phyloP scores from a whole-genome alignment of 2,888 invertebrate species.

The Coleophora deauratella region DNA sequence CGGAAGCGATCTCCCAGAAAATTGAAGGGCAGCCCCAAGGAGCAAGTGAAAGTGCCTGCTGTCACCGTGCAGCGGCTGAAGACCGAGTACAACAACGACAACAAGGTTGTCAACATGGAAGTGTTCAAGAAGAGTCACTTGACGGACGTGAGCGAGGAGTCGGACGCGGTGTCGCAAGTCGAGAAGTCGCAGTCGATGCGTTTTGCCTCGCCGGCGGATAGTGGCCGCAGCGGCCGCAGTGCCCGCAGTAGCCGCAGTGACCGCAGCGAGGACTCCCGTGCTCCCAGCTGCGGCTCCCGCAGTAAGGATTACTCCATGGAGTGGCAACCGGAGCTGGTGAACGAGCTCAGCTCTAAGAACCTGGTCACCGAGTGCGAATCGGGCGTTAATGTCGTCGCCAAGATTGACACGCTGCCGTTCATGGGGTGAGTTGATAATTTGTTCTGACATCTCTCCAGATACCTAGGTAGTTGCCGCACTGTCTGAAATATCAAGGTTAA shows the following conservation, averaged over 20 bases:
- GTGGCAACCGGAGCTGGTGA: conserved; percentile 24
- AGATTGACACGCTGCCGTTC: conserved; percentile 50
- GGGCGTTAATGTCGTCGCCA: conserved; percentile 37
- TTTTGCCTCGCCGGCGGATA: too few species aligned
- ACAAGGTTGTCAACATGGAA: conserved; percentile 16
- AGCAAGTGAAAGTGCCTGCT: conserved; percentile 1
- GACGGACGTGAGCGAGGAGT: conserved; percentile 5
- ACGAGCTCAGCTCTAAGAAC: conserved; percentile 20
- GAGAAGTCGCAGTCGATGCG: too few species aligned
- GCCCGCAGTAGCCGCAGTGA: neutral
- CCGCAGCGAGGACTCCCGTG: conserved; percentile 3
- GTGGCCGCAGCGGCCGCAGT: conserved; percentile 7
- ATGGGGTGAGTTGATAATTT: conserved; percentile 47
- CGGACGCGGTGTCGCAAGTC: neutral
- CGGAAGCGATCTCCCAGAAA: conserved; percentile 14
- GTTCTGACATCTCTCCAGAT: too few species aligned
- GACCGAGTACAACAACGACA: conserved; percentile 26
- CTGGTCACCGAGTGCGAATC: conserved; percentile 26
- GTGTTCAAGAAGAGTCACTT: conserved; percentile 4
- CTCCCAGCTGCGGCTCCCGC: too few species aligned
- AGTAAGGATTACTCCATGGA: conserved; percentile 12
- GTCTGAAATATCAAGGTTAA: too few species aligned
- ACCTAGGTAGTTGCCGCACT: too few species aligned
- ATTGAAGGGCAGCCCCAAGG: conserved; percentile 6
- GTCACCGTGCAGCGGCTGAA: conserved; percentile 36